Evolutionary conservation across 1,140 invertebrate genomes (phyloP).

Genomic region (Nylanderia fulva): DNA sequence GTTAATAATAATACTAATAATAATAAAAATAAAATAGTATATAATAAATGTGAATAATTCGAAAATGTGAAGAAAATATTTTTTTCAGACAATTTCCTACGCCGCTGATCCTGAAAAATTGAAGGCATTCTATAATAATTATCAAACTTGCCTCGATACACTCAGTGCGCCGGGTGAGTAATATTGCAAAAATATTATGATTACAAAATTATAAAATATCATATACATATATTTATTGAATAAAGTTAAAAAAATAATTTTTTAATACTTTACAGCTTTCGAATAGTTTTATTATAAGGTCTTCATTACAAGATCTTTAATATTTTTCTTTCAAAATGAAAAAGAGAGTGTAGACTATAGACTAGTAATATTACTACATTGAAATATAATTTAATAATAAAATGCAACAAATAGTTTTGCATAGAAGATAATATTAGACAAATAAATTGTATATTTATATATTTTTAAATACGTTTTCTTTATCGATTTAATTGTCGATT

Average conservation of each 20-base stretch:
- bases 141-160: neutral
- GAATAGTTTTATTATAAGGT: neutral
- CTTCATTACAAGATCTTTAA: neutral
- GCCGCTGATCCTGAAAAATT: neutral
- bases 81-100: neutral
- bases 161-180: neutral
- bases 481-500: too few relatives aligned
- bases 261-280: neutral
- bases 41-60: too few relatives aligned
- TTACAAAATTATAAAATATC: neutral
- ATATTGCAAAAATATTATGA: neutral
- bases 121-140: neutral
- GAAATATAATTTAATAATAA: neutral
- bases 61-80: neutral
- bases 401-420: too few relatives aligned
- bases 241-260: neutral
- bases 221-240: neutral
- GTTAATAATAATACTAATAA: too few relatives aligned
- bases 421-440: neutral
- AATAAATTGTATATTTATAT: neutral
- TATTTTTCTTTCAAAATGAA: neutral
- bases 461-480: too few relatives aligned
- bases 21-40: too few relatives aligned
- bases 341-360: neutral
- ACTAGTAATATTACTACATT: too few relatives aligned